Evolutionary conservation across 2,113 vertebrate genomes (phyloP), one percentile per base, ranked within the genome.

Genomic region (Oxygymnocypris stewartii): DNA sequence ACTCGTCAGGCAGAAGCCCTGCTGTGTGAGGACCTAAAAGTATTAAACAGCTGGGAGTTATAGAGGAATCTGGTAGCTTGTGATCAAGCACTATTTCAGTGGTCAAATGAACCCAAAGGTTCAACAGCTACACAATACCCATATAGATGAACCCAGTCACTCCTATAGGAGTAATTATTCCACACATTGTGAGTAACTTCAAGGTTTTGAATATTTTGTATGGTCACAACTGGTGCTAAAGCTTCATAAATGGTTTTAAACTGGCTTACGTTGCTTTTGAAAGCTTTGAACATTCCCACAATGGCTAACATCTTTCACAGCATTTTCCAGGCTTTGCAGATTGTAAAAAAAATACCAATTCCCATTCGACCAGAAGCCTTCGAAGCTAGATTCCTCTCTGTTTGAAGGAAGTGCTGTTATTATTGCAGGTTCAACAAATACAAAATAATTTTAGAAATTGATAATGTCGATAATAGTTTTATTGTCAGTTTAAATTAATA

Each of bases 41-140:
- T 51, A 51, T 31, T 69, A 74, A 73, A 57, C 82, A 84, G 82
- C 67, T 74, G 67, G 67, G 69, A 57, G 31, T 71, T 83, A 31
- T 51, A n/a, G 65, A 84, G 31, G 47, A 35, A 57, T 74, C 82
- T 74, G 67, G 20, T 57, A 57, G 47, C 47, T 40, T 83, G 25
- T 51, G 65, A 83, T 71, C 44, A 59, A 84, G 63, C 28, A 8
- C 28, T 69, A 10, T 69, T 69, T 82, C 49, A 42, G 25, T 82
- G 80, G 80, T 69, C 61, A 44, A 31, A 51, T 2, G 16, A 65
- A 47, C 16, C 40, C 28, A 18, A 83, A 54, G 9, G 3, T 51
- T 85, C 57, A 85, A 63, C 59, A n/a, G 59, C 23, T 31, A 65
- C 5, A 6, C 28, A 6, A 25, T 12, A 5, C 44, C 67, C 4